These are phyloP conservation scores for Crotalus helleri DNA, from an alignment of 2,113 vertebrate species.

Conservation along the genomic window DNA sequence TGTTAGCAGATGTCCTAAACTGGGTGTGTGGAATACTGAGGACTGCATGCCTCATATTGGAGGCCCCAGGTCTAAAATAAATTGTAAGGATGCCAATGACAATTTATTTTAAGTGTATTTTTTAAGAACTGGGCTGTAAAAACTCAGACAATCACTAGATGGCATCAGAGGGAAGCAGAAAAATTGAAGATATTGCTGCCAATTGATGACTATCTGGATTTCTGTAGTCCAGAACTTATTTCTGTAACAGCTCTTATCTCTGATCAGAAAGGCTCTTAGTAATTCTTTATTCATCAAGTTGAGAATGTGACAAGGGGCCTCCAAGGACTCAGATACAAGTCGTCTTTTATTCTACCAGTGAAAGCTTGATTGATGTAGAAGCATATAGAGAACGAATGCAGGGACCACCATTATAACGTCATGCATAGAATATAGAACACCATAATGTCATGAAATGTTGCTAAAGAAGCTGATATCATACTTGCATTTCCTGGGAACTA, in stretches of 20 bases:
- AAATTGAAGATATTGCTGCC: background rate
- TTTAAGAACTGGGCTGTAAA: background rate
- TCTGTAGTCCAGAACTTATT: background rate
- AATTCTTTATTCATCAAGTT: background rate
- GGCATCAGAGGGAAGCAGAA: background rate
- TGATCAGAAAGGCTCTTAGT: background rate
- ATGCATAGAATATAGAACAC: conserved; percentile 14
- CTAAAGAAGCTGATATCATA: conserved; percentile 30
- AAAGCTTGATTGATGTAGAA: conserved; percentile 17
- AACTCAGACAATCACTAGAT: background rate
- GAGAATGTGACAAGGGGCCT: background rate
- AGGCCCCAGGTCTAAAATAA: background rate
- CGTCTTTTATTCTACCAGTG: conserved; percentile 11
- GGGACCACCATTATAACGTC: conserved; percentile 25
- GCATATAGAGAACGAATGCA: conserved; percentile 41
- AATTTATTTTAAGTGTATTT: background rate
- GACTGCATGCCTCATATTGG: background rate
- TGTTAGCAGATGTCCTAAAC: background rate
- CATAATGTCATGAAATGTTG: conserved; percentile 28
- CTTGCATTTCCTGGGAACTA: conserved; percentile 38
- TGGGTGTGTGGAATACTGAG: background rate
- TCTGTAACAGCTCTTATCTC: background rate
- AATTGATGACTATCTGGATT: background rate
- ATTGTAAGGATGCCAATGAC: background rate
- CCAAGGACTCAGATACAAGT: background rate